phyloP scores from a whole-genome alignment of 37 sponge, comb jelly and placozoan species.

The Diacarnus erythraeanus region DNA sequence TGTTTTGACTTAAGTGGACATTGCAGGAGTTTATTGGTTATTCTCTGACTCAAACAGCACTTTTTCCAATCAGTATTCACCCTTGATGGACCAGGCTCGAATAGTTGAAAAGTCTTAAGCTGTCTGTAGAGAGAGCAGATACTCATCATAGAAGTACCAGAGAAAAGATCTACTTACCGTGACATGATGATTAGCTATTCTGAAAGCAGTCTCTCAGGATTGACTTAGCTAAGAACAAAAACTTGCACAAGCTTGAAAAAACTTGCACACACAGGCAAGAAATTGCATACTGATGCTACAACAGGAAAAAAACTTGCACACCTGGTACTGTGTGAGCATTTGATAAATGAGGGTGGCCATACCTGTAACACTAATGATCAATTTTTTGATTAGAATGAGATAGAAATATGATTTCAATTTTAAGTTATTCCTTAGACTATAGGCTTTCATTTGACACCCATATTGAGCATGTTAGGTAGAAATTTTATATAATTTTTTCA shows the following conservation, averaged over 20 bases:
- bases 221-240: too few relatives aligned
- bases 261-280: too few relatives aligned
- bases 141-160: too few relatives aligned
- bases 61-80: too few relatives aligned
- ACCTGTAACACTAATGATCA: neutral
- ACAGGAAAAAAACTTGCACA: neutral
- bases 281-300: neutral
- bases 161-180: too few relatives aligned
- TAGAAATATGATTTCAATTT: neutral
- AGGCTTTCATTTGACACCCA: neutral
- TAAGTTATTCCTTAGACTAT: neutral
- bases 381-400: neutral
- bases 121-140: too few relatives aligned
- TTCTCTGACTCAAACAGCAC: too few relatives aligned
- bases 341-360: neutral
- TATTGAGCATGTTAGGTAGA: neutral
- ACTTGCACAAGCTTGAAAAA: too few relatives aligned
- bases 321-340: neutral
- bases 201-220: neutral
- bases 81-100: too few relatives aligned
- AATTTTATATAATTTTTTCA: neutral
- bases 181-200: neutral
- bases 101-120: too few relatives aligned
- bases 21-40: too few relatives aligned
- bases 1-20: too few relatives aligned